Evolutionary conservation across 2,888 invertebrate genomes (phyloP), one percentile per base, ranked within the genome.

Genomic region (Plemyria rubiginata): DNA sequence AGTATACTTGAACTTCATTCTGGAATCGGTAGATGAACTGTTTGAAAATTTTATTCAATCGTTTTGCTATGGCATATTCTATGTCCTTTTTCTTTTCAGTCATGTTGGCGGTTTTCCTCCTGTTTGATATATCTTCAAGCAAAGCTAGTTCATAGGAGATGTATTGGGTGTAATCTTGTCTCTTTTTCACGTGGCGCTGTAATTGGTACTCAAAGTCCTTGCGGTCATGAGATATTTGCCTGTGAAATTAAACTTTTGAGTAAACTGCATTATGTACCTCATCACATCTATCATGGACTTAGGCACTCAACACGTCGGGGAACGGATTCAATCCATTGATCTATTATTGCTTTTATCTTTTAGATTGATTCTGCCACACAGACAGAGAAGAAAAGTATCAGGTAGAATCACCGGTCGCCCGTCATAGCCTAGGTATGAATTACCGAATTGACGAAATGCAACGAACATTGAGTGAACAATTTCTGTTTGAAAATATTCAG

Each of bases 191-290:
- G 71, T 93, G 90, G 15, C 95, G 93, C 74, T 96, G 95, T 54
- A 97, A 93, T 82, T 95, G 96, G 76, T 96, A 96, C 81, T 97
- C 96, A 81, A 94, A 95, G 58, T 95, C 94, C 79, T 94, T 95
- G 22, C 96, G 90, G 77, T 94, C 95, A 73, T 95, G 95, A 49
- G 95, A 89, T 71, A 96, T 95, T 70, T 93, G 93, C 71, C 96
- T 96, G 80, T 45, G 86, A 90, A 70, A 53, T 29, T n/a, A 12
- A n/a, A 40, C 15, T 45, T 38, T 11, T 8, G 11, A 38, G 11
- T 11, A 1, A 38, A 38, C 36, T 8, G 32, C 32, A 38, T 8
- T 38, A 8, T 8, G 6, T n/a, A n/a, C 2, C 43, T 43, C 13
- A 15, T 15, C 8, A 15, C 8, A 43, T 13, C 15, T 1, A 43